Base-by-base conservation (phyloP, 2,113 vertebrate genomes). In the Halichoeres trimaculatus region DNA sequence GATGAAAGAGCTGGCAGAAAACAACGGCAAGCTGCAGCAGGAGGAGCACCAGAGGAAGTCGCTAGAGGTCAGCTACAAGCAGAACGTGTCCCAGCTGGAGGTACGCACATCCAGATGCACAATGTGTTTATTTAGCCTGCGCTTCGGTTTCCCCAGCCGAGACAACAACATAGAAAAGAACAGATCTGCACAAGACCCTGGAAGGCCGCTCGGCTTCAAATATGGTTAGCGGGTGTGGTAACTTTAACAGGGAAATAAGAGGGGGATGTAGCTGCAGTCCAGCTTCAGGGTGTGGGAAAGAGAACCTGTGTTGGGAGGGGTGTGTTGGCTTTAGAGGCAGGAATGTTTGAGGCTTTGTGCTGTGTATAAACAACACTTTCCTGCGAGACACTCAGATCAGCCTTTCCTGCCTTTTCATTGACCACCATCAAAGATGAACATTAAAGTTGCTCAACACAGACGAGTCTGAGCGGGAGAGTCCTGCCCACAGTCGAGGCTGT, bases 11-110 rank as follows among this genome's bases (percentile, higher is more conserved):
- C 90, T 99, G 88, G 90, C 93, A 0, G 98, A 99, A 76, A 96
- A 94, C 84, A 97, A 88, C 83, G 93, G 88, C 85, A 98, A 96
- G 66, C 81, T 98, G 73, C 97, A 98, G 91, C 97, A 99, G 78
- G 97, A 99, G 78, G 97, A 98, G 81, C 93, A 95, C 74, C 97
- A 98, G 86, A 97, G 96, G 93, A 98, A 99, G 92, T 95, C 93
- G 17, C 93, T 98, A 52, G 98, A 99, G 85, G 96, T 97, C 90
- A 93, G 92, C 72, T 95, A 94, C 87, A 94, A 95, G 89, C 96
- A 99, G 89, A 95, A 93, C 43, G 89, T 92, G 80, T 92, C 93
- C 24, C 93, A 94, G 90, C 92, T 94, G 75, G 94, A 95, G 94
- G 93, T 95, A 88, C 34, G 53, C 47, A 79, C 26, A 84, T 81